Evolutionary conservation across 1,140 invertebrate genomes (phyloP), one percentile per base, ranked within the genome.

Genomic region (Ceratina calcarata): DNA sequence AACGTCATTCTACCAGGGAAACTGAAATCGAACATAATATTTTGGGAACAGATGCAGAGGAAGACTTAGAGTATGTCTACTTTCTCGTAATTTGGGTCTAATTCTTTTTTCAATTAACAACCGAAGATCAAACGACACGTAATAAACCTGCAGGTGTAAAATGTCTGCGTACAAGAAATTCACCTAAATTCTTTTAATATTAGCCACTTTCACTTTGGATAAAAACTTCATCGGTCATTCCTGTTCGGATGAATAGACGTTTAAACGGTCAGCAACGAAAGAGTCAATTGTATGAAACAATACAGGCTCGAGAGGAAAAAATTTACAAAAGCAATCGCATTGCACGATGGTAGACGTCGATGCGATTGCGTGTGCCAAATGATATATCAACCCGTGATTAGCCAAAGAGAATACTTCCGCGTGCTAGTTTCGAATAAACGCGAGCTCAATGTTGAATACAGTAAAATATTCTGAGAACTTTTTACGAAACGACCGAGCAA

Each of bases 1-100:
- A 81, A 75, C 49, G 68, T 89, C 2, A 91, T 91, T 75, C 79
- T 82, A 12, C 85, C 88, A 0, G 91, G 89, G 22, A 92, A 90
- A 80, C 74, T 93, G 3, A 91, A 90, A 20, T 90, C 90, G 60
- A 92, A 92, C 64, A 91, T 92, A 57, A 80, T 90, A 80, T 93
- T 92, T 71, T 93, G 90, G 91, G 91, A 93, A 64, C 81, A 92
- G 73, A 76, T 92, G 27, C 90, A 92, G 45, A 90, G 80, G 22
- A 87, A 73, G 68, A 86, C 62, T 69, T 91, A 81, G 86, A 64
- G n/a, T 24, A 7, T 16, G 2, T 57, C 53, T 51, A 32, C 8
- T 16, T 8, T 7, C 27, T 20, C 24, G 16, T 8, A 60, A 61
- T 51, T 69, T 13, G 37, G 20, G 24, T 16, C 10, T 6, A 18